Evolutionary conservation across 1,140 invertebrate species (phyloP), one percentile per base, ranked within the genome.

Genomic region (Steinernema khuongi): DNA sequence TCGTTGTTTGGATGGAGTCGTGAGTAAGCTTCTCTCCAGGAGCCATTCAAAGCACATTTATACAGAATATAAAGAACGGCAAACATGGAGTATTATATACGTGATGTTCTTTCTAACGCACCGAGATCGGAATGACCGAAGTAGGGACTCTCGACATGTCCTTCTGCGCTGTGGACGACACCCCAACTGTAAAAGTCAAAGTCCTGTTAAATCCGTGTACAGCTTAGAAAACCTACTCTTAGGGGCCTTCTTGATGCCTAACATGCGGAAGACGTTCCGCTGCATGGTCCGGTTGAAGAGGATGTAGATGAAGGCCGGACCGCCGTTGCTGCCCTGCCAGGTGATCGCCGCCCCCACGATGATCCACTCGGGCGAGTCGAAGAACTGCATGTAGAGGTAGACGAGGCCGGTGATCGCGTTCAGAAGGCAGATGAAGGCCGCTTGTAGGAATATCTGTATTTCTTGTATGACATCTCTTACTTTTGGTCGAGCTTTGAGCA

Each of bases 301-400:
- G 31, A 73, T n/a, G 30, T 73, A 73, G 0, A 68, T 36, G 18
- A 73, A 66, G n/a, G 66, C 67, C n/a, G 68, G 68, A 26, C 72
- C 67, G 67, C 72, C 50, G 22, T 60, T 60, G 50, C 50, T 60
- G 11, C 50, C 50, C 22, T 60, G 50, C 50, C 50, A 60, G 22
- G 50, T 22, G 14, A 60, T 14, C 14, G 14, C 14, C 4, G 14
- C 50, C 11, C 14, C 50, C 4, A 22, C 50, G 22, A 60, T 60
- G 22, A 60, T 14, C 50, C 50, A 60, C 26, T 60, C 50, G 22
- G 50, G 50, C 4, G 50, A n/a, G 50, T 60, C 14, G 22, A 60
- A 22, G 50, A 60, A 60, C 22, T 60, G 50, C 50, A 60, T 60
- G 11, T 26, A 60, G 50, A 60, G 50, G 50, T 60, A 60, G 50